A percentile compares a stretch with the other conserved stretches of the same genome.
These are phyloP conservation scores for Brachypterus glaber DNA, from an alignment of 2,888 invertebrate species.

Conservation along the genomic window DNA sequence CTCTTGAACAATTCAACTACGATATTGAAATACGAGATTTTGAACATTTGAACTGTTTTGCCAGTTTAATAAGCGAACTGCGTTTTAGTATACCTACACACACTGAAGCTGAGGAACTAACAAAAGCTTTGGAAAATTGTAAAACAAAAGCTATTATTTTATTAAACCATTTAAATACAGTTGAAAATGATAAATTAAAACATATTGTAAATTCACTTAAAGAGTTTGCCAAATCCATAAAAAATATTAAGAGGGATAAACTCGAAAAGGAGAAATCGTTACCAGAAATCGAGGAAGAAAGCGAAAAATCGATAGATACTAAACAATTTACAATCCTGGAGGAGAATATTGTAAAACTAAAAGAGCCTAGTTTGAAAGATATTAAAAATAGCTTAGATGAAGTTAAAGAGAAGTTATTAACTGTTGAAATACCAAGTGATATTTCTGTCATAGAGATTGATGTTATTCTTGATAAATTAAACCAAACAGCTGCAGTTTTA, in stretches of 20 bases:
- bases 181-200: constrained; percentile 20
- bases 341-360: too few relatives aligned
- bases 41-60: constrained; percentile 17
- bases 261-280: constrained; percentile 10
- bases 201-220: constrained; percentile 20
- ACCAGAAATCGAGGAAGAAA: constrained; percentile 9
- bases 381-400: constrained; percentile 2
- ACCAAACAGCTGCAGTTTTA: background rate
- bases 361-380: too few relatives aligned
- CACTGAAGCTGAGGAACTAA: constrained; percentile 13
- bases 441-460: constrained; percentile 17
- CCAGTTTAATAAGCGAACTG: constrained; percentile 18
- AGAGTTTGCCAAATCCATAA: constrained; percentile 17
- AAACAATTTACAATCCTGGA: too few relatives aligned
- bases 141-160: constrained; percentile 14
- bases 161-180: constrained; percentile 13
- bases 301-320: too few relatives aligned
- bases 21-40: constrained; percentile 28
- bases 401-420: too few relatives aligned
- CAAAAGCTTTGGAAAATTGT: constrained; percentile 15
- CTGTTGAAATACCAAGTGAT: background rate
- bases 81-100: constrained; percentile 17
- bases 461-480: constrained; percentile 10
- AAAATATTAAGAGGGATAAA: constrained; percentile 5
- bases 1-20: constrained; percentile 31